These are phyloP conservation scores for human (Homo sapiens) DNA, from an alignment of 2,113 vertebrate species.

Conservation along the genomic window GRCh38 chr2:190423001-190423500, in stretches of 20 bases:
- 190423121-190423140: neutral
- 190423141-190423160: neutral
- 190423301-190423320: neutral
- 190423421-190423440: neutral
- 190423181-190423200: neutral
- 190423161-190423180: neutral
- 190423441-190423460: neutral
- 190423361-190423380: neutral
- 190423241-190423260: neutral
- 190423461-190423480: neutral
- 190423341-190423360: neutral
- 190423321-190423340: neutral
- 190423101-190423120: neutral
- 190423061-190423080: neutral
- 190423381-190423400: neutral
- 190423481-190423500: neutral
- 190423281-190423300: neutral
- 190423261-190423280: neutral
- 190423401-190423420: neutral
- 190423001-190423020: neutral
- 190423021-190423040: neutral
- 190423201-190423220: neutral
- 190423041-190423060: neutral
- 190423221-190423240: neutral
- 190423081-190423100: neutral